Conservation (phyloP, 2,113 vertebrate species). For the Galeopterus variegatus region DNA sequence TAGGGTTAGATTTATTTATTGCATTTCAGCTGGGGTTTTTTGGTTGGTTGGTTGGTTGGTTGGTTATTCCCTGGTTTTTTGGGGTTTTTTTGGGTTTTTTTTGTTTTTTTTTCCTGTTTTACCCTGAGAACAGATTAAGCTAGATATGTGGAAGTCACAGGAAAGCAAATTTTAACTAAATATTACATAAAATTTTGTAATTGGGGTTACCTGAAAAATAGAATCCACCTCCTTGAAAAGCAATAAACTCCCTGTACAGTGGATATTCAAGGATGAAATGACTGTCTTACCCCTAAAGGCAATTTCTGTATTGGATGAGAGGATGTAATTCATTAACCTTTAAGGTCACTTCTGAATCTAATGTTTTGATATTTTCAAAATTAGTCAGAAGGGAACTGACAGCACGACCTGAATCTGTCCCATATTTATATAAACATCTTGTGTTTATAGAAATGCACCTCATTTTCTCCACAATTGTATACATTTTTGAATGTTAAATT, state of each 20-base stretch:
- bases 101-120: constrained; percentile 10
- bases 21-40: neutral
- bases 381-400: constrained; percentile 74
- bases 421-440: constrained; percentile 76
- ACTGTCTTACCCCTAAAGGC: constrained; percentile 48
- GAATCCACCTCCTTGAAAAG: constrained; percentile 39
- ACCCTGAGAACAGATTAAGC: neutral
- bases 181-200: constrained; percentile 61
- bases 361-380: constrained; percentile 78
- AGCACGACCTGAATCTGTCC: constrained; percentile 77
- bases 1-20: constrained; percentile 30
- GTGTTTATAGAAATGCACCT: neutral
- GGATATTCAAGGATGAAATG: constrained; percentile 63
- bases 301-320: constrained; percentile 71
- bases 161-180: constrained; percentile 57
- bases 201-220: constrained; percentile 26
- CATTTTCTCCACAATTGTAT: constrained; percentile 63
- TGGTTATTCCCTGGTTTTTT: no score
- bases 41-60: neutral
- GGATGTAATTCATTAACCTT: constrained; percentile 82
- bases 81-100: neutral
- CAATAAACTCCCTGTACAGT: constrained; percentile 12
- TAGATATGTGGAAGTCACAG: constrained; percentile 3
- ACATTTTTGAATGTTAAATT: constrained; percentile 61
- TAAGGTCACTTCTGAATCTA: constrained; percentile 75